Evolutionary conservation across 2,888 invertebrate genomes (phyloP).

Genomic region (Adela reaumurella): DNA sequence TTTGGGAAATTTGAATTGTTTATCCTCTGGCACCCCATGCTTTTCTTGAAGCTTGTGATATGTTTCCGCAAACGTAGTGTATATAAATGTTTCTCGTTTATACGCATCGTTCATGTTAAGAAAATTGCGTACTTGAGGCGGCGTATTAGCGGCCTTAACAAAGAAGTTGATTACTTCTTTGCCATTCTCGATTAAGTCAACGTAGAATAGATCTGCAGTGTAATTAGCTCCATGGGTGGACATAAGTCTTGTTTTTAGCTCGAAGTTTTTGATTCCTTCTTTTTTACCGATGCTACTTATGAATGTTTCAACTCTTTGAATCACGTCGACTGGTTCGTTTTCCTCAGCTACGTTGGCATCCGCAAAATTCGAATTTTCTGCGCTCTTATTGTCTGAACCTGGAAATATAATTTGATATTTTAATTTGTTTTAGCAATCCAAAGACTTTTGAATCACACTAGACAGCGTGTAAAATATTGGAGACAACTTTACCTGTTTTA

Average conservation of each 20-base stretch:
- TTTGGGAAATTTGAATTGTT: constrained; percentile 10
- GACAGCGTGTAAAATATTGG: too few relatives aligned
- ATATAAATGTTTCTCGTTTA: constrained; percentile 4
- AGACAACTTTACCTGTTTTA: too few relatives aligned
- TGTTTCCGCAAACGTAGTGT: constrained; percentile 2
- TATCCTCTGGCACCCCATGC: constrained; percentile 6
- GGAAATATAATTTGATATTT: too few relatives aligned
- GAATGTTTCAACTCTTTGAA: neutral
- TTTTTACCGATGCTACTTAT: neutral
- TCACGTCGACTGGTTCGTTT: too few relatives aligned
- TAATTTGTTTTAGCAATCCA: too few relatives aligned
- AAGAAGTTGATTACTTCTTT: constrained; percentile 19
- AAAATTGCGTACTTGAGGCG: constrained; percentile 18
- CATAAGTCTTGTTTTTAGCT: constrained; percentile 8
- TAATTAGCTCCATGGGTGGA: constrained; percentile 22
- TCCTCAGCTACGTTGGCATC: too few relatives aligned
- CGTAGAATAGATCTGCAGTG: constrained; percentile 17
- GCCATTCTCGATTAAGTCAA: constrained; percentile 12
- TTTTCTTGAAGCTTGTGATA: constrained; percentile 9
- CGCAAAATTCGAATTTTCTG: too few relatives aligned
- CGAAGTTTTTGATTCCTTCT: neutral
- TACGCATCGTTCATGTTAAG: constrained; percentile 11
- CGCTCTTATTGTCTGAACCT: too few relatives aligned
- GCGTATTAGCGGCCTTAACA: constrained; percentile 25
- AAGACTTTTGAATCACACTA: too few relatives aligned